Evolutionary conservation across 2,888 invertebrate genomes (phyloP).

Genomic region (Eumerus sabulonum): DNA sequence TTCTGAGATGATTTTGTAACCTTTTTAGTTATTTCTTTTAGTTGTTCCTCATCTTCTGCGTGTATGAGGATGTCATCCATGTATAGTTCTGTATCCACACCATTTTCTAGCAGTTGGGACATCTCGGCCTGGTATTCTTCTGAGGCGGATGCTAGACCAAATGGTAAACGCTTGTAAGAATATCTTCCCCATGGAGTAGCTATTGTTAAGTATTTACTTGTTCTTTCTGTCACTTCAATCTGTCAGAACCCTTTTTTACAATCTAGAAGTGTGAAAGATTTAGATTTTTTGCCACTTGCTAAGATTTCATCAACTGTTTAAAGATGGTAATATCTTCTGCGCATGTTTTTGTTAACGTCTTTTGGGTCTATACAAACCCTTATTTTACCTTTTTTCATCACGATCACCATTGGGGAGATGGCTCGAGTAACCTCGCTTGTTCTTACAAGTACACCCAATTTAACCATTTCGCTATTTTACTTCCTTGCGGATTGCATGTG

Average conservation of each 20-base stretch:
- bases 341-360: constrained; percentile 50
- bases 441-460: constrained; percentile 35
- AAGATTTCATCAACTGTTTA: constrained; percentile 58
- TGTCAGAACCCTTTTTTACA: constrained; percentile 68
- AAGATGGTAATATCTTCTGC: constrained; percentile 53
- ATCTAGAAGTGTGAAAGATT: constrained; percentile 57
- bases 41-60: constrained; percentile 64
- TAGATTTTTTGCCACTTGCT: constrained; percentile 49
- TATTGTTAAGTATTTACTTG: constrained; percentile 61
- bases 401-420: constrained; percentile 55
- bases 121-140: constrained; percentile 71
- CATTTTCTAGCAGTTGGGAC: constrained; percentile 52
- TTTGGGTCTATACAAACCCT: constrained; percentile 45
- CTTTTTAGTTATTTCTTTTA: constrained; percentile 58
- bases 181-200: constrained; percentile 68
- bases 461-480: constrained; percentile 49
- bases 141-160: constrained; percentile 64
- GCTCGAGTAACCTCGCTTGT: constrained; percentile 41
- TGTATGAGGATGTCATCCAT: constrained; percentile 71
- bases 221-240: constrained; percentile 62
- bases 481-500: constrained; percentile 43
- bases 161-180: constrained; percentile 55
- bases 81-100: constrained; percentile 64
- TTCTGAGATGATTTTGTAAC: constrained; percentile 60
- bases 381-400: constrained; percentile 53